phyloP scores from a whole-genome alignment of 2,888 invertebrate species.

The Drosophila cracens region DNA sequence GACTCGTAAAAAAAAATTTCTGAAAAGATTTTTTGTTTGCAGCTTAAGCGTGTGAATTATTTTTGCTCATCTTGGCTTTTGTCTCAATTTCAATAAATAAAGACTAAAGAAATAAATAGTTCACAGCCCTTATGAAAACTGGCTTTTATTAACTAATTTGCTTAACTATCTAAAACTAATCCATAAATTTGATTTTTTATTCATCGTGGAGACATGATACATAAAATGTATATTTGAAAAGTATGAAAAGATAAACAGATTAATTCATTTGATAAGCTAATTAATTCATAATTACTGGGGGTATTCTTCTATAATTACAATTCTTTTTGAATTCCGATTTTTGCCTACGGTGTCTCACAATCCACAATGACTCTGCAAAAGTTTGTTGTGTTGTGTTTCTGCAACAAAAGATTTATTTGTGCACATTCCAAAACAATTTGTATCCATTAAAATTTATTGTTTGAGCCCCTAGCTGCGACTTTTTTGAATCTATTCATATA shows the following conservation, averaged over 20 bases:
- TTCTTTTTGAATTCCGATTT: not conserved
- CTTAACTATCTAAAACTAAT: not conserved
- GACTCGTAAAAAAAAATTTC: not conserved
- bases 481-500: conserved; percentile 20
- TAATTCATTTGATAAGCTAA: not conserved
- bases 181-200: not conserved
- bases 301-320: not conserved
- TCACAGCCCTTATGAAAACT: not conserved
- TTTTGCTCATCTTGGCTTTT: not conserved
- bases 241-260: not conserved
- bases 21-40: not conserved
- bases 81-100: not conserved
- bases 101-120: not conserved
- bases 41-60: not conserved
- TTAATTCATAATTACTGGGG: not conserved
- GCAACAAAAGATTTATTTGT: conserved; percentile 56
- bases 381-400: not conserved
- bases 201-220: no score
- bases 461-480: conserved; percentile 7
- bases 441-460: conserved; percentile 41
- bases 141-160: not conserved
- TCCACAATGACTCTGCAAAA: not conserved
- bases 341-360: conserved; percentile 8
- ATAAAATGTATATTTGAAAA: not conserved
- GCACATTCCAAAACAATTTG: conserved; percentile 54